A percentile compares a stretch with the other conserved stretches of the same genome.
Conservation (phyloP, 2,888 invertebrate species). For the Nomada ruficornis region DNA sequence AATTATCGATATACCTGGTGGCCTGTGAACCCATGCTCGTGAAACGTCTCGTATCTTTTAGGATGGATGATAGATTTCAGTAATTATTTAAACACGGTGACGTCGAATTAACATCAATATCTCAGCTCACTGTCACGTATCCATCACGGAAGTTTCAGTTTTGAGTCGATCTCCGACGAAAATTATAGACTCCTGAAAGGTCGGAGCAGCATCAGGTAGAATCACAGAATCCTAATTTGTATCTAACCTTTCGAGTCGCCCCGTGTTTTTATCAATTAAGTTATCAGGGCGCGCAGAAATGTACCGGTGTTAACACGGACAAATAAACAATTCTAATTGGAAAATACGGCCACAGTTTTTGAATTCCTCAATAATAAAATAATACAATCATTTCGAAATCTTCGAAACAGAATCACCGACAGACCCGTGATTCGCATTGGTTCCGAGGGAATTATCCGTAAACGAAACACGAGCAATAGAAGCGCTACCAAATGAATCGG, state of each 20-base stretch:
- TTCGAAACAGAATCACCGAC: neutral
- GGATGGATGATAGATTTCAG: slow-evolving; percentile 24
- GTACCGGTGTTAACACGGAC: no score
- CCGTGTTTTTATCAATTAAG: neutral
- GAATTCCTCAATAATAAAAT: no score
- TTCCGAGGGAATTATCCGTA: neutral
- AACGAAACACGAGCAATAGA: neutral
- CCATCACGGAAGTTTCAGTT: neutral
- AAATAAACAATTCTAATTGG: no score
- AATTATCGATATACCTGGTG: slow-evolving; percentile 57
- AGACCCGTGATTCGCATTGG: neutral
- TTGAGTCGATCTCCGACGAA: slow-evolving; percentile 1
- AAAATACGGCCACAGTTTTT: no score
- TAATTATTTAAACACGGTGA: slow-evolving; percentile 43
- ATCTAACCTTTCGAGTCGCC: neutral
- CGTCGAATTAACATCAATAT: slow-evolving; percentile 44
- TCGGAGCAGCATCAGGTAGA: neutral
- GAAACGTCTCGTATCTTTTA: slow-evolving; percentile 22
- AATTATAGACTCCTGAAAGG: slow-evolving; percentile 6
- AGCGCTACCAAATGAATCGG: slow-evolving; percentile 30
- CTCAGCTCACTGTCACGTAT: slow-evolving; percentile 16
- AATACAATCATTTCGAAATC: neutral
- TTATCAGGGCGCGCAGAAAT: neutral
- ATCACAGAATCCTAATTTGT: neutral
- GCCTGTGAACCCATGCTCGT: slow-evolving; percentile 28